Base-by-base conservation (phyloP, 2,113 vertebrate genomes). In the Oreochromis aureus region DNA sequence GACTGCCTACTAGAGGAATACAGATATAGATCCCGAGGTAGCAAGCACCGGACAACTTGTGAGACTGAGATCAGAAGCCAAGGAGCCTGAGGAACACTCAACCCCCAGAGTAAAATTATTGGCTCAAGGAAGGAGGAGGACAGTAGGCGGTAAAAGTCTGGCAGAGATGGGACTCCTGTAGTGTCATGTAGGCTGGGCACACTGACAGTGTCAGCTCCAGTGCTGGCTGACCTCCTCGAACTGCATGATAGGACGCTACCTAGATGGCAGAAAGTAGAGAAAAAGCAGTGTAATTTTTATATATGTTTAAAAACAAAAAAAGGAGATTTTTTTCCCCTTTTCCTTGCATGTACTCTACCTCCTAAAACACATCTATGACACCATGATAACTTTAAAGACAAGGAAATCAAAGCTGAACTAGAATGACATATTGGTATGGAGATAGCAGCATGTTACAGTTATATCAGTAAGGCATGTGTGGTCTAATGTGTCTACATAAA, bases 181-280 rank as follows among this genome's bases (percentile, higher is more conserved):
- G 90, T 83, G 92, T 82, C 16, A 85, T 87, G 88, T 55, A 59
- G 85, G 84, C 89, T 59, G 86, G 80, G 91, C 92, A 94, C 78
- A 91, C 95, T 92, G 92, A 94, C 88, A 89, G 94, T 87, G 96
- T 97, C 97, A 96, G 96, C 97, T 96, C 91, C 95, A 92, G 53
- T 84, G 84, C 83, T 91, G 89, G 79, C 76, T 3, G 86, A 94
- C 88, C 90, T 96, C 94, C 94, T 95, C 92, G 87, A 95, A 94
- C 93, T 92, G 95, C 96, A 97, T 97, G 94, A 94, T 94, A 93
- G 93, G 91, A 92, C 41, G 84, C 55, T 82, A 90, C 94, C 96
- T 96, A 90, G 51, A 91, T 10, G 22, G 61, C 32, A 89, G 27
- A 85, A 54, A 80, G 8, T 80, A 76, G 58, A 36, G 22, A 36